Percentiles rank a stretch among this genome's conserved stretches.
Conservation (phyloP, 2,113 vertebrate genomes). For the Micromys minutus region DNA sequence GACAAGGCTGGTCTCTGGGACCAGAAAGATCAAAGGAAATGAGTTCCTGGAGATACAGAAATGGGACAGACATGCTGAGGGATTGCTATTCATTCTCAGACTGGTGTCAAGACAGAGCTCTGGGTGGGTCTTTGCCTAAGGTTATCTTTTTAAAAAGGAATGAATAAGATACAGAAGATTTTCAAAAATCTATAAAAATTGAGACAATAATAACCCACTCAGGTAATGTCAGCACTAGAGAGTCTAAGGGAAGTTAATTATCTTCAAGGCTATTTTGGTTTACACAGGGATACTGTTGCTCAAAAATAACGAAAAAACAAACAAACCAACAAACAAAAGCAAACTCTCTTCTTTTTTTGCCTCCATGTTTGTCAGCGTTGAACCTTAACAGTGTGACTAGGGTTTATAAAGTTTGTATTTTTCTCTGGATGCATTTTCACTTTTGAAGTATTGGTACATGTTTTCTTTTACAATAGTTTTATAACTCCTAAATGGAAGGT, state of each 20-base stretch:
- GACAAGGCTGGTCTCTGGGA: neutral
- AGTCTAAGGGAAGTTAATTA: neutral
- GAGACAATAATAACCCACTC: neutral
- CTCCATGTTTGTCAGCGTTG: neutral
- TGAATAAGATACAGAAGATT: neutral
- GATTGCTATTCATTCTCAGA: neutral
- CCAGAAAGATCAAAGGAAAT: no score
- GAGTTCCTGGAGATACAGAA: no score
- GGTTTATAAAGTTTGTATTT: neutral
- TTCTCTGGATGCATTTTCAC: neutral
- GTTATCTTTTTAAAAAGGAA: neutral
- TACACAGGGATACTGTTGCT: neutral
- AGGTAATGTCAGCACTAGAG: neutral
- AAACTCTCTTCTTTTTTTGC: neutral
- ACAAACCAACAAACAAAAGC: neutral
- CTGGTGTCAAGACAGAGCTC: neutral
- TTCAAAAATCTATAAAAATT: neutral
- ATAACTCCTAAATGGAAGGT: neutral
- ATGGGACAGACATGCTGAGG: neutral
- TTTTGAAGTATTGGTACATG: neutral
- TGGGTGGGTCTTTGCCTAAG: no score
- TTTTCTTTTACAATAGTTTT: neutral
- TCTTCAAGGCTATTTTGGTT: neutral
- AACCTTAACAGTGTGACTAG: no score
- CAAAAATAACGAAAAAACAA: neutral